Evolutionary conservation across 2,113 vertebrate genomes (phyloP).

Genomic region (Heterochromis multidens): DNA sequence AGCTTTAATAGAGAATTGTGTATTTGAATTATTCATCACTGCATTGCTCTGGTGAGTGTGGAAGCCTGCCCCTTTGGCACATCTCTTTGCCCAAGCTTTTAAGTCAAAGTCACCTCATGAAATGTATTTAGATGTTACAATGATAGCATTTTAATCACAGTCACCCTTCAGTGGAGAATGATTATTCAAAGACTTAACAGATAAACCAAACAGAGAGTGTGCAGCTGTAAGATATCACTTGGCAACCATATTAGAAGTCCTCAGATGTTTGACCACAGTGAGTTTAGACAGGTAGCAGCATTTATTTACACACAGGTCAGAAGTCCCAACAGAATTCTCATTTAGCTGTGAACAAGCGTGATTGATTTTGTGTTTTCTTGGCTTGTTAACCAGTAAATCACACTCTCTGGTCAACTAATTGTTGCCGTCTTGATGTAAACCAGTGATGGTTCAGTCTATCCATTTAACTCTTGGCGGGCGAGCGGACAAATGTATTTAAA

Average conservation of each 20-base stretch:
- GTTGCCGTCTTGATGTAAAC: not conserved
- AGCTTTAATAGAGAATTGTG: constrained; percentile 7
- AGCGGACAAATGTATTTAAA: not conserved
- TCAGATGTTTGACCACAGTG: not conserved
- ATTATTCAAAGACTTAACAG: not conserved
- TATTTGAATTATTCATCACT: constrained; percentile 53
- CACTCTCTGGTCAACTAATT: not conserved
- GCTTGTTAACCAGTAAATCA: not conserved
- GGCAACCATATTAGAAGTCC: not conserved
- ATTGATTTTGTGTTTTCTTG: not conserved
- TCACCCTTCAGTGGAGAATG: not conserved
- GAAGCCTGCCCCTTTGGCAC: constrained; percentile 15
- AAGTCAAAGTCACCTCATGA: constrained; percentile 50
- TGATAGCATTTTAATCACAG: constrained; percentile 7
- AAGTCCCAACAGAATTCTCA: not conserved
- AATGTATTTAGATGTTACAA: constrained; percentile 15
- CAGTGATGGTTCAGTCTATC: not conserved
- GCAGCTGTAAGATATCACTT: not conserved
- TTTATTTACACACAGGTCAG: not conserved
- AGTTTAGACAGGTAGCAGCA: not conserved
- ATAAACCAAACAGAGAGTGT: not conserved
- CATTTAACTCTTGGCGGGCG: not conserved
- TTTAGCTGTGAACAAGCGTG: not conserved
- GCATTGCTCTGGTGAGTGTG: not conserved
- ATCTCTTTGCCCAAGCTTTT: not conserved